Base-by-base conservation (phyloP, 2,113 vertebrate species). In the Cricetomys ansorgei region DNA sequence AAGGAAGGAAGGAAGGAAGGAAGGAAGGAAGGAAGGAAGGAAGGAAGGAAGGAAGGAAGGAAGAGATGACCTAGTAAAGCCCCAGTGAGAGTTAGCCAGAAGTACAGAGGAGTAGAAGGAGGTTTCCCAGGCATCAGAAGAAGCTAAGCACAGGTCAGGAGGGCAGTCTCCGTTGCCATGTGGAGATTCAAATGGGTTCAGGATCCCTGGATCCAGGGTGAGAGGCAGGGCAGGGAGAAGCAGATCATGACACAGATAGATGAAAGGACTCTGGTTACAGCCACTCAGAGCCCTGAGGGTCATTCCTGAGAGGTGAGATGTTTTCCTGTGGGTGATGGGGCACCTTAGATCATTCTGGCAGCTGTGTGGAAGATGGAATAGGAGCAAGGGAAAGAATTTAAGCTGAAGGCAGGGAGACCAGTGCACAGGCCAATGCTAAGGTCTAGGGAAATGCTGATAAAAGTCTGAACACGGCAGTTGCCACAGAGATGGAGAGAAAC, bases 31-130 rank as follows among this genome's bases (percentile, higher is more conserved):
- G n/a, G n/a, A n/a, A n/a, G n/a, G n/a, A n/a, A n/a, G n/a, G n/a
- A n/a, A n/a, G n/a, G n/a, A n/a, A n/a, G n/a, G n/a, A n/a, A n/a
- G 27, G 73, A 65, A 86, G 53, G 76, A 96, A 75, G 25, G 59
- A 50, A 43, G 37, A 83, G 67, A 48, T 29, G 23, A 31, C 72
- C 76, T 62, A 29, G 3, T 45, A 91, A 93, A 84, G 5, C 79
- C 57, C 34, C 55, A 67, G 16, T 85, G 72, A 72, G 72, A 72
- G 3, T 72, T 88, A 94, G 27, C 92, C 79, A 84, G 31, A 59
- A 83, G 43, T 55, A 3, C 12, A 55, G 25, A 87, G n/a, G 55
- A 15, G 1, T 57, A 8, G 3, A 3, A 91, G 75, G 48, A 76
- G 23, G 1, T 13, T 93, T 69, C 79, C 55, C 40, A 34, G 64